Conservation (phyloP, 2,113 vertebrate genomes). For the Pelusios castaneus region DNA sequence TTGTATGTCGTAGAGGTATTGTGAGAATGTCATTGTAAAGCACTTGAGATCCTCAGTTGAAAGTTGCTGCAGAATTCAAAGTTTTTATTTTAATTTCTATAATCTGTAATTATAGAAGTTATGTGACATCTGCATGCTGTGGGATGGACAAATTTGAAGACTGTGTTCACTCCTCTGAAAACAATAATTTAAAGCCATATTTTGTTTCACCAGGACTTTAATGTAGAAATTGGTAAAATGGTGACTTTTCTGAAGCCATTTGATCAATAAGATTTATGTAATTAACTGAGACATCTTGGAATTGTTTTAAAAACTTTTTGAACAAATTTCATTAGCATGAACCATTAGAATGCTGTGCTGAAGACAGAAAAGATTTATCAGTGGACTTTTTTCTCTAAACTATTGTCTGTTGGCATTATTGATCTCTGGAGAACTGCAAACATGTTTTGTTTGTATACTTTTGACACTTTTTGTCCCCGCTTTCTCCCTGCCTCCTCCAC, state of each 20-base stretch:
- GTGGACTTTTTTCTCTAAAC: constrained; percentile 54
- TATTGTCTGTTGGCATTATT: constrained; percentile 72
- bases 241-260: constrained; percentile 29
- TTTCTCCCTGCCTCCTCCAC: neutral
- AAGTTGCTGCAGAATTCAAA: neutral
- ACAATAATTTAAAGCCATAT: neutral
- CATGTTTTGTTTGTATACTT: constrained; percentile 68
- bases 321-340: constrained; percentile 70
- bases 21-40: neutral
- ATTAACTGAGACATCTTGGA: constrained; percentile 56
- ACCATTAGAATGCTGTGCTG: constrained; percentile 47
- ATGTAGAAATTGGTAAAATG: neutral
- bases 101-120: neutral
- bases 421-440: constrained; percentile 54
- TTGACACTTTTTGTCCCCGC: constrained; percentile 64
- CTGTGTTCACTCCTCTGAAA: neutral
- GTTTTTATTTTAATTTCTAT: neutral
- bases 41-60: neutral
- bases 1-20: neutral
- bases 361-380: constrained; percentile 70
- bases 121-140: neutral
- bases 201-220: neutral
- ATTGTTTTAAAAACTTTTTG: constrained; percentile 53
- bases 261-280: constrained; percentile 55
- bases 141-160: neutral